These are phyloP conservation scores for Melanchra persicariae DNA, from an alignment of 2,888 invertebrate species.

Conservation along the genomic window DNA sequence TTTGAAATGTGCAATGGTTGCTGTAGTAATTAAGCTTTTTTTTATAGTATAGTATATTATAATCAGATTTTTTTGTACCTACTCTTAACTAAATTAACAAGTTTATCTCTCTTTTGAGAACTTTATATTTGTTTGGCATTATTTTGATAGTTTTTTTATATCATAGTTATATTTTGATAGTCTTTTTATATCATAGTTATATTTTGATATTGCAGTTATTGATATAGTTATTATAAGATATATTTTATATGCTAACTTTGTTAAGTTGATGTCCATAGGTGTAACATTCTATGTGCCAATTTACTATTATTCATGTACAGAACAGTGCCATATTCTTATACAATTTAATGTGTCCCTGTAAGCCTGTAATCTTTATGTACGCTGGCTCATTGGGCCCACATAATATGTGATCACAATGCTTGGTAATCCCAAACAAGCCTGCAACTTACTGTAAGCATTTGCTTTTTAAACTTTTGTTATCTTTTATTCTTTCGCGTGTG, in stretches of 20 bases:
- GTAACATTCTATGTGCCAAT: not conserved
- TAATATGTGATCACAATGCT: not conserved
- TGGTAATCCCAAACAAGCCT: too few relatives aligned
- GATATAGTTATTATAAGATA: too few relatives aligned
- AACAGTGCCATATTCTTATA: constrained; percentile 9
- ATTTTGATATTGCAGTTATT: constrained; percentile 8
- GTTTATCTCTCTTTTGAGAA: not conserved
- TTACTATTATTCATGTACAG: not conserved
- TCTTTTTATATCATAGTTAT: too few relatives aligned
- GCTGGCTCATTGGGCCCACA: not conserved
- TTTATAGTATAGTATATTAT: too few relatives aligned
- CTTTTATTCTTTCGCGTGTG: too few relatives aligned
- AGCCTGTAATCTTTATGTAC: not conserved
- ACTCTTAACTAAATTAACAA: too few relatives aligned
- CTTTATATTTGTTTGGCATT: not conserved
- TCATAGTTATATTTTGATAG: too few relatives aligned
- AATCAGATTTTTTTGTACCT: too few relatives aligned
- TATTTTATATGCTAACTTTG: constrained; percentile 7
- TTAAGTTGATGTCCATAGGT: not conserved
- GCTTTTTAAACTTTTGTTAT: too few relatives aligned
- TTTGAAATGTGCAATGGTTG: constrained; percentile 44
- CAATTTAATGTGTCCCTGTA: too few relatives aligned
- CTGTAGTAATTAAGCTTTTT: constrained; percentile 10
- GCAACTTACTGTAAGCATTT: too few relatives aligned
- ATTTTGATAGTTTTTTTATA: not conserved